Percentiles rank a stretch among this genome's conserved stretches.
Conservation (phyloP, 2,113 vertebrate species). For the Trochalopteron elliotii region DNA sequence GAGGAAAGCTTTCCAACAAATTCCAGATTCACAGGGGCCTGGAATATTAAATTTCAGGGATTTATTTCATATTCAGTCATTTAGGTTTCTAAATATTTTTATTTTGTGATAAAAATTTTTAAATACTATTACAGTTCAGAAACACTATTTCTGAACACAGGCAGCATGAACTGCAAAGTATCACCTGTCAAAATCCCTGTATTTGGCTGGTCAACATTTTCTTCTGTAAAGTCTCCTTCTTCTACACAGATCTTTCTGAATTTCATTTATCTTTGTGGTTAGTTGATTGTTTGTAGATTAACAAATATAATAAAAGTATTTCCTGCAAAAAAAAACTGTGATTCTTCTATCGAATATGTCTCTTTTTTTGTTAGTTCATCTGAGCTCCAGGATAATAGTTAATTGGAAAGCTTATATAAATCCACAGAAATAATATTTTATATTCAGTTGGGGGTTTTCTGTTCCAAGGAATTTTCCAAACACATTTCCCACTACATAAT, state of each 20-base stretch:
- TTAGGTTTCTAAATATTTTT: not conserved
- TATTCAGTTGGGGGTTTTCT: not conserved
- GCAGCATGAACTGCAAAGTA: not conserved
- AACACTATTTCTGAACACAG: not conserved
- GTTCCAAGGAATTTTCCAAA: not conserved
- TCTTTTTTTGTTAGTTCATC: not conserved
- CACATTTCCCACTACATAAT: not conserved
- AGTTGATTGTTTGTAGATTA: not conserved
- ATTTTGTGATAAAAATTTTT: not conserved
- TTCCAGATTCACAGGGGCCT: not conserved
- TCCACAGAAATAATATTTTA: not conserved
- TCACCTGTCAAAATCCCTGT: not conserved
- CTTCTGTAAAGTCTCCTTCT: not conserved
- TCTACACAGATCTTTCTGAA: not conserved
- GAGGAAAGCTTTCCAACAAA: not conserved
- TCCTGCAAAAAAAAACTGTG: rapidly evolving
- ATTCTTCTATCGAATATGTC: not conserved
- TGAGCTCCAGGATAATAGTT: not conserved
- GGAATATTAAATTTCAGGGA: not conserved
- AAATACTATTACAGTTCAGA: not conserved
- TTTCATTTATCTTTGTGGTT: not conserved
- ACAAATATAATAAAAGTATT: not conserved
- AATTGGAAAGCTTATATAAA: not conserved
- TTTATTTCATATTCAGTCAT: not conserved
- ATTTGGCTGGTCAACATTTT: not conserved